Base-by-base conservation (phyloP, 2,113 vertebrate genomes). In the Crotalus helleri region DNA sequence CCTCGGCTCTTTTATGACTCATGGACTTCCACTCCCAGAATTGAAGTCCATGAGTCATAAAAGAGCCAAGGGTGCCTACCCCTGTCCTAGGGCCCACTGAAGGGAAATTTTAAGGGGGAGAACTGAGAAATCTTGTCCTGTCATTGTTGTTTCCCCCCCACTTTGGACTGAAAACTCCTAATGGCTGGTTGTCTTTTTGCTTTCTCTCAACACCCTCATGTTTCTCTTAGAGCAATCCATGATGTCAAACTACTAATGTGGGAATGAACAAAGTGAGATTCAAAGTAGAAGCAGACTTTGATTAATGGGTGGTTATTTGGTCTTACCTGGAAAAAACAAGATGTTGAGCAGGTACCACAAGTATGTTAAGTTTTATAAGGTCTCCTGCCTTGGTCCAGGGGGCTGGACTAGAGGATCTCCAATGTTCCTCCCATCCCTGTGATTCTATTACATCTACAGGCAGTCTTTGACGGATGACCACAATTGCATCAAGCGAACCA, bases 171-270 rank as follows among this genome's bases (percentile, higher is more conserved):
- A 89, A 86, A 93, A 10, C 85, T 93, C 13, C 59, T 58, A 26
- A 8, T 61, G 85, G 12, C 39, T 93, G 94, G 13, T 46, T 94
- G 49, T 46, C 29, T 92, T 17, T 87, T 93, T 93, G 11, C 29
- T 94, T 92, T 90, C 89, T 91, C 93, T 86, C 2, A 7, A 44
- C 11, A 8, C 51, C 29, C 53, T 87, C 94, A 92, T 91, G 0
- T 95, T n/a, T 94, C 15, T 96, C 96, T 89, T 97, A 99, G 99
- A 96, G 99, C 99, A 90, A 99, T 99, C 97, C 99, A 99, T 93
- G 99, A 99, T 91, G 99, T 99, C 99, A 99, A 98, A 98, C 99
- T 94, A 99, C 99, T n/a, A 99, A 99, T 96, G 96, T 99, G 96
- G 99, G 99, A 91, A 98, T 99, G 97, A 99, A 98, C 96, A 99